phyloP scores from a whole-genome alignment of 1,140 invertebrate species.

The Ooceraea biroi region DNA sequence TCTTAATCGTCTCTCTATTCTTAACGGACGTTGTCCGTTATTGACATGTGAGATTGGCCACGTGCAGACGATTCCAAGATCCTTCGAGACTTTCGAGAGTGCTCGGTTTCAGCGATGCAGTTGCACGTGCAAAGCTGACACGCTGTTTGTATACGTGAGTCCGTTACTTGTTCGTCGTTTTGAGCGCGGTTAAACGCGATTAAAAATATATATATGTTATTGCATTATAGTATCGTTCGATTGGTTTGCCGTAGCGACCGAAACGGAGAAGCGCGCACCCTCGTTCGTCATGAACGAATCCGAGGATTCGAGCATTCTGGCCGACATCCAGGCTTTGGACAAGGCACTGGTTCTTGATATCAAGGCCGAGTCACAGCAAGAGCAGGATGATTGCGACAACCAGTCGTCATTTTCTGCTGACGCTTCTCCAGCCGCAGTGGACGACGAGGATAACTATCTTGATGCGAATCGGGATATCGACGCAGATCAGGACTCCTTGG shows the following conservation, averaged over 20 bases:
- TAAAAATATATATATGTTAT: background rate
- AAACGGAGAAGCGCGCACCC: background rate
- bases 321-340: slow-evolving; percentile 79
- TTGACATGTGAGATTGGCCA: too few species aligned
- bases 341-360: slow-evolving; percentile 59
- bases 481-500: background rate
- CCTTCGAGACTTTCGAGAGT: too few species aligned
- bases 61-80: background rate
- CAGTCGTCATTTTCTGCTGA: too few species aligned
- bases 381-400: too few species aligned
- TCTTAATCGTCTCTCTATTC: too few species aligned
- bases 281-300: slow-evolving; percentile 74
- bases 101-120: too few species aligned
- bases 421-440: background rate
- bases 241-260: background rate
- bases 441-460: background rate
- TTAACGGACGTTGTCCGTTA: too few species aligned
- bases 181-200: too few species aligned
- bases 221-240: background rate
- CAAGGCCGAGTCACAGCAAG: background rate
- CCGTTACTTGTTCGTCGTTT: background rate
- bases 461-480: background rate
- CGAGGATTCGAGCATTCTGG: slow-evolving; percentile 78
- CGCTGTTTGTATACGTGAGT: background rate
- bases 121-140: background rate